Evolutionary conservation across 1,140 invertebrate species (phyloP).

Genomic region (Sinella curviseta): DNA sequence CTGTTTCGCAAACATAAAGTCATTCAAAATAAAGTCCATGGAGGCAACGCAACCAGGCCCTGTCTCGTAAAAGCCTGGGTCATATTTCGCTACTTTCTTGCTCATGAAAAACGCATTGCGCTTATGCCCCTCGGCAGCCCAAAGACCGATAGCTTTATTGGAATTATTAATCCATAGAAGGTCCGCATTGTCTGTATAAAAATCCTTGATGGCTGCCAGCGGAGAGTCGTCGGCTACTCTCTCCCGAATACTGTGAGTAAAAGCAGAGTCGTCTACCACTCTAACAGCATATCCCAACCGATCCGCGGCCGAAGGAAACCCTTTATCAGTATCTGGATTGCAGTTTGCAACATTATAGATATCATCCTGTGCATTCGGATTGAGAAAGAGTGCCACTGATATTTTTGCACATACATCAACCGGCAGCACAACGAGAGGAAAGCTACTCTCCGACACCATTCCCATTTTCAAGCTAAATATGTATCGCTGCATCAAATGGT

Average conservation of each 20-base stretch:
- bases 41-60: no score
- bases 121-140: no score
- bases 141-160: no score
- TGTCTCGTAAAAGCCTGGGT: no score
- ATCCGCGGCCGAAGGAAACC: background rate
- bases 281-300: background rate
- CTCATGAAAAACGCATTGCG: no score
- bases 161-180: no score
- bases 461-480: background rate
- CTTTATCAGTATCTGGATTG: background rate
- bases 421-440: background rate
- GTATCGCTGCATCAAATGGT: background rate
- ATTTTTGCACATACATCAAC: background rate
- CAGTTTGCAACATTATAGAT: background rate
- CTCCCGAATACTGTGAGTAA: background rate
- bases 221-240: background rate
- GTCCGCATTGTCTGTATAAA: background rate
- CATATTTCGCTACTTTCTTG: no score
- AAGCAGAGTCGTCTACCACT: background rate
- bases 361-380: background rate
- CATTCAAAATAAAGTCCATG: no score
- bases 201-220: background rate
- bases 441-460: background rate
- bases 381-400: background rate
- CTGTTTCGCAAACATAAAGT: no score